These are phyloP conservation scores for Acanthosepion lycidas DNA, from an alignment of 2,888 invertebrate species.

Conservation along the genomic window DNA sequence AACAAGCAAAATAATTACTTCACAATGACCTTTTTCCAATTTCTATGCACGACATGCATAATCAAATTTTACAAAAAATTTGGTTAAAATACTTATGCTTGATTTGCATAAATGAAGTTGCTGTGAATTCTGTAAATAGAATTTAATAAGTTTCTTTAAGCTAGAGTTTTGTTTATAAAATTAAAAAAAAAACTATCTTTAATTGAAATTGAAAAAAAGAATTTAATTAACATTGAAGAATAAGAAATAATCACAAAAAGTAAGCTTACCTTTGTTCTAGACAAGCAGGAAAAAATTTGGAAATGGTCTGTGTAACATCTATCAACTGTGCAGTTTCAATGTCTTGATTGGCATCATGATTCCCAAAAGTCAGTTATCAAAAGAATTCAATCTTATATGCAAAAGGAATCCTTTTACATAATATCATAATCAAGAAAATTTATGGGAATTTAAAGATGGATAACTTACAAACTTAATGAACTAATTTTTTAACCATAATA, in stretches of 20 bases:
- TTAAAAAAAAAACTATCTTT: background rate
- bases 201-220: background rate
- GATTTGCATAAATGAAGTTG: too few species aligned
- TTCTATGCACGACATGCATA: background rate
- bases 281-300: background rate
- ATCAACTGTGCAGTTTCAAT: conserved; percentile 15
- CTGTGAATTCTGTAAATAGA: too few species aligned
- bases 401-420: background rate
- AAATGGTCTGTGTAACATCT: background rate
- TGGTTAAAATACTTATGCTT: too few species aligned
- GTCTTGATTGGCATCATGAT: background rate
- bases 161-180: background rate
- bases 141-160: background rate
- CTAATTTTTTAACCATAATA: too few species aligned
- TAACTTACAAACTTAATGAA: too few species aligned
- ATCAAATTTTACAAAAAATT: too few species aligned
- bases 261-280: conserved; percentile 8
- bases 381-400: background rate
- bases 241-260: background rate
- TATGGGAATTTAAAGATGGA: background rate
- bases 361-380: background rate
- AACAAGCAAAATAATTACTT: background rate
- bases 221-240: background rate
- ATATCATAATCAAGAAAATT: background rate
- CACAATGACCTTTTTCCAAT: background rate